Evolutionary conservation across 2,113 vertebrate genomes (phyloP).

Genomic region (Axis porcinus): DNA sequence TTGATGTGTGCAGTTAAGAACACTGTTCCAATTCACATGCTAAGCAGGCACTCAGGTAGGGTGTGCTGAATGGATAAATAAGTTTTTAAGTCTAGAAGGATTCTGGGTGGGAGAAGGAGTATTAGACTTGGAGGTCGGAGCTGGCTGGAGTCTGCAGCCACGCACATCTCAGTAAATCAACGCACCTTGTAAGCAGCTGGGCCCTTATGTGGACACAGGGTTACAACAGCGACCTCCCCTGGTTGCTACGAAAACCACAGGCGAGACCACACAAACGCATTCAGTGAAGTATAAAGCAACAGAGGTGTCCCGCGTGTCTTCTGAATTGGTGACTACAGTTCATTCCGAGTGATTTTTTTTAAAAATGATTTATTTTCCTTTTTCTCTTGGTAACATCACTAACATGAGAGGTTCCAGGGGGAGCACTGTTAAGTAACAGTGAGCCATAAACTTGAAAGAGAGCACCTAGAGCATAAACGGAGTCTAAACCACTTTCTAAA

Average conservation of each 20-base stretch:
- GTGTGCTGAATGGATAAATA: background rate
- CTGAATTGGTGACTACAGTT: background rate
- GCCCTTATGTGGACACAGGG: background rate
- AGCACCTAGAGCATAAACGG: background rate
- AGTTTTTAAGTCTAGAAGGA: background rate
- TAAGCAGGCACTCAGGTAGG: background rate
- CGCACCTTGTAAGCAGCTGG: background rate
- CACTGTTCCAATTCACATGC: background rate
- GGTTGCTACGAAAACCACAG: background rate
- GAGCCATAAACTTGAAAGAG: background rate
- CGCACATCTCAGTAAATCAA: background rate
- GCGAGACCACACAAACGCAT: background rate
- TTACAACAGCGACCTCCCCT: background rate
- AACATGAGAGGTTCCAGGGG: background rate
- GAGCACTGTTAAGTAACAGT: background rate
- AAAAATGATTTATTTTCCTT: background rate
- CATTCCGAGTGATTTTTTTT: background rate
- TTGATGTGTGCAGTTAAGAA: background rate
- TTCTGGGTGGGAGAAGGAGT: background rate
- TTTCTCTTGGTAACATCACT: background rate
- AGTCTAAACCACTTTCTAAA: background rate
- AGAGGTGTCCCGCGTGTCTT: background rate
- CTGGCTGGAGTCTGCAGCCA: background rate
- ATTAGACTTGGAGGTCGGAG: too few species aligned
- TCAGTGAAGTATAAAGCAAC: background rate